A percentile compares a stretch with the other conserved stretches of the same genome.
Evolutionary conservation across 2,888 invertebrate genomes (phyloP).

Genomic region (Lomographa bimaculata): DNA sequence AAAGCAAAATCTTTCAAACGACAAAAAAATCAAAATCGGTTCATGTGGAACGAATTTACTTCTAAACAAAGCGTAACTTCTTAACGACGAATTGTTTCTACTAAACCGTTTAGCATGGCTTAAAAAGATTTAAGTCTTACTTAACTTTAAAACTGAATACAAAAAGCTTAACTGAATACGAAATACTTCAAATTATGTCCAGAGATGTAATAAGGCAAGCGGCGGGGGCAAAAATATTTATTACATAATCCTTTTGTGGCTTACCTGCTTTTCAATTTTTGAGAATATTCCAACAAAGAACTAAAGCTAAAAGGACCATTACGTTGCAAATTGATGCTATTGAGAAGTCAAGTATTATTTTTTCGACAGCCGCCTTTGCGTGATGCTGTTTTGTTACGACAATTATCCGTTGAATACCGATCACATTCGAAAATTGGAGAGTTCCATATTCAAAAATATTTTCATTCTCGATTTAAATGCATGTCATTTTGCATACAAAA

Average conservation of each 20-base stretch:
- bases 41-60: too few relatives aligned
- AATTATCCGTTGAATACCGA: slow-evolving; percentile 10
- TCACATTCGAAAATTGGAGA: slow-evolving; percentile 3
- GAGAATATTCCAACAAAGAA: slow-evolving; percentile 3
- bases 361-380: slow-evolving; percentile 11
- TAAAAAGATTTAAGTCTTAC: too few relatives aligned
- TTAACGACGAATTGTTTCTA: too few relatives aligned
- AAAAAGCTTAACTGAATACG: too few relatives aligned
- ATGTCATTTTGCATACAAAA: slow-evolving; percentile 3
- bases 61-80: too few relatives aligned
- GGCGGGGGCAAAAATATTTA: slow-evolving; percentile 5
- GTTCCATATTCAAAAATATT: slow-evolving; percentile 5
- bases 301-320: slow-evolving; percentile 2
- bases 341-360: slow-evolving; percentile 2
- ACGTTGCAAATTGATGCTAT: slow-evolving; percentile 8
- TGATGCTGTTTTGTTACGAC: background rate
- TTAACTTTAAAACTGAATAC: too few relatives aligned
- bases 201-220: slow-evolving; percentile 15
- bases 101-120: too few relatives aligned
- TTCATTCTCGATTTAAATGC: background rate
- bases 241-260: slow-evolving; percentile 14
- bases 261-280: slow-evolving; percentile 8
- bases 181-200: background rate
- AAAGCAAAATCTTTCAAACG: too few relatives aligned
- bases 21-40: too few relatives aligned